These are phyloP conservation scores for Temnothorax nylanderi DNA, from an alignment of 1,140 invertebrate genomes.

Conservation along the genomic window DNA sequence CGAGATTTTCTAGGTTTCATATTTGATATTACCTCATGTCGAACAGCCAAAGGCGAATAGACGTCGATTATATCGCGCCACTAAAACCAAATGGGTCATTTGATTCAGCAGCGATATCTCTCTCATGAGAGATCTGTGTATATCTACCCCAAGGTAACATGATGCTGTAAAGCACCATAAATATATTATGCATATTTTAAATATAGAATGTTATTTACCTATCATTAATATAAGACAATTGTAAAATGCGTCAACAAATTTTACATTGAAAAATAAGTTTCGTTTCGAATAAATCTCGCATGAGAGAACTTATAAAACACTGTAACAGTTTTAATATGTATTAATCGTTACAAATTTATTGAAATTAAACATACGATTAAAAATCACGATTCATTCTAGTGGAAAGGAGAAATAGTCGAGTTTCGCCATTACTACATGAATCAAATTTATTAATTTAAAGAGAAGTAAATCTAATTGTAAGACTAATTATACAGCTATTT, in stretches of 20 bases:
- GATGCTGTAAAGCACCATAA: conserved; percentile 77
- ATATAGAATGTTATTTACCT: background rate
- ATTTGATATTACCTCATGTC: conserved; percentile 73
- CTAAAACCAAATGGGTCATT: conserved; percentile 85
- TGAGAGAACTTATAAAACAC: background rate
- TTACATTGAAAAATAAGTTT: background rate
- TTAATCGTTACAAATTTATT: background rate
- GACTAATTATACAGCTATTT: background rate
- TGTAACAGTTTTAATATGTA: background rate
- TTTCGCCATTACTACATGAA: background rate
- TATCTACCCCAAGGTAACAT: conserved; percentile 75
- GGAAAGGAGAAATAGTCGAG: background rate
- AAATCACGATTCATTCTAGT: background rate
- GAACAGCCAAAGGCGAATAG: conserved; percentile 80
- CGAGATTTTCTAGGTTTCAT: conserved; percentile 79
- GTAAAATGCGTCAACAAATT: conserved; percentile 1
- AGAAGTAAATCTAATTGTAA: background rate
- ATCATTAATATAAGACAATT: background rate
- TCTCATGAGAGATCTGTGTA: conserved; percentile 83
- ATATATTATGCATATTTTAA: conserved; percentile 83
- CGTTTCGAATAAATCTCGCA: background rate
- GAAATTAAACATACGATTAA: background rate
- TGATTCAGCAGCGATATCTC: conserved; percentile 85
- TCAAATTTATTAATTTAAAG: background rate
- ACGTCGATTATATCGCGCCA: conserved; percentile 82